phyloP scores from a whole-genome alignment of 2,797 vertebrate species.

The Apogon hyalosoma region DNA sequence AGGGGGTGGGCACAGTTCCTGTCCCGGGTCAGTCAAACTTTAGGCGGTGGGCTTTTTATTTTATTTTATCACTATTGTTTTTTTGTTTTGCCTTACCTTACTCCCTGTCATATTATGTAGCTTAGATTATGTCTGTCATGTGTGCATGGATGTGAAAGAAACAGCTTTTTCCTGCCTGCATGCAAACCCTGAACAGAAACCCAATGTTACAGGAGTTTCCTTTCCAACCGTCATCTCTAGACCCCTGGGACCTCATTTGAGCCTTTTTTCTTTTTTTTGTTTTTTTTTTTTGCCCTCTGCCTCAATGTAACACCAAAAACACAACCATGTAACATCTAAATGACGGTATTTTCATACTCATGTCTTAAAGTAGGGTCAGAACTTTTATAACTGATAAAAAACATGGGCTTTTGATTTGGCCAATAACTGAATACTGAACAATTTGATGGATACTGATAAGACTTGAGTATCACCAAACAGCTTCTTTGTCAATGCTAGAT shows the following conservation, averaged over 20 bases:
- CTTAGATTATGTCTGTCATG: slow-evolving; percentile 10
- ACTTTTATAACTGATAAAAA: too few relatives aligned
- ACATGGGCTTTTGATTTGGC: too few relatives aligned
- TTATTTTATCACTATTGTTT: neutral
- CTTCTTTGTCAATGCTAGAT: too few relatives aligned
- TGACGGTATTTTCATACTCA: too few relatives aligned
- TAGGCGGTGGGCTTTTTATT: slow-evolving; percentile 51
- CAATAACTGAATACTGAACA: too few relatives aligned
- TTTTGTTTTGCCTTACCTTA: neutral
- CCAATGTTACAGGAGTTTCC: neutral
- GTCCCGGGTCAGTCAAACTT: slow-evolving; percentile 61
- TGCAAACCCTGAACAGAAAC: neutral
- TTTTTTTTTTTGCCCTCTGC: neutral
- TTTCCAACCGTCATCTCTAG: neutral
- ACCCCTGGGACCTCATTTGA: slow-evolving; percentile 10
- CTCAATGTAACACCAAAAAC: neutral
- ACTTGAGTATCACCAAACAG: too few relatives aligned
- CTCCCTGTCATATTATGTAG: neutral
- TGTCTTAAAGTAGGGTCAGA: too few relatives aligned
- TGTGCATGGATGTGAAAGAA: slow-evolving; percentile 23
- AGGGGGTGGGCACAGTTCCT: slow-evolving; percentile 57
- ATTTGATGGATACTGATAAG: too few relatives aligned
- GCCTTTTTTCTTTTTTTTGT: neutral
- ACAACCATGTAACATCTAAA: neutral
- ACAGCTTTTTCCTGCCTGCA: slow-evolving; percentile 48